Evolutionary conservation across 2,113 vertebrate species (phyloP).

Genomic region (Marcusenius ussheri): DNA sequence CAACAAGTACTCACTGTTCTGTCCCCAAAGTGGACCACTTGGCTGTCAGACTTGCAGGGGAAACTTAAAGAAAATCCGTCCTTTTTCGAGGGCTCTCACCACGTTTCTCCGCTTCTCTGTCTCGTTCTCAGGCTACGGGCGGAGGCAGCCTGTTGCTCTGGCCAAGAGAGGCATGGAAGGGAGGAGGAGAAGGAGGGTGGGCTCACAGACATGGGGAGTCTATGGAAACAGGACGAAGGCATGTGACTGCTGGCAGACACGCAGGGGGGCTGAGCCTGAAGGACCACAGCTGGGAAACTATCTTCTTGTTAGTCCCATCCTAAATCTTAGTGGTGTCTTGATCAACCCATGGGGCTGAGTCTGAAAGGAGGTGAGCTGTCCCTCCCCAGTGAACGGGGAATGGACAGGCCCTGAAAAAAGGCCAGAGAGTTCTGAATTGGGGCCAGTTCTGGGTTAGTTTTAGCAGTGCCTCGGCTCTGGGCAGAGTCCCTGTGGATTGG

Average conservation of each 20-base stretch:
- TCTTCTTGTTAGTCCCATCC: not conserved
- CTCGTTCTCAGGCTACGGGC: constrained; percentile 22
- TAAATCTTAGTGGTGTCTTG: not conserved
- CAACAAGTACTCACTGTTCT: constrained; percentile 47
- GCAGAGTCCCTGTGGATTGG: not conserved
- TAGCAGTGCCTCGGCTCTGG: not conserved
- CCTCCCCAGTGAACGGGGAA: not conserved
- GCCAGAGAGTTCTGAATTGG: not conserved
- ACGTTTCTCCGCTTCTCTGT: constrained; percentile 1
- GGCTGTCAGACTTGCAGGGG: constrained; percentile 15
- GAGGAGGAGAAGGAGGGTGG: constrained; percentile 25
- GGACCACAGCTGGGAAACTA: not conserved
- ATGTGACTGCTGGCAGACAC: constrained; percentile 34
- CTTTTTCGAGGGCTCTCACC: not conserved
- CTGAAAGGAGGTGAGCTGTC: not conserved
- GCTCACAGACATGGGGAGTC: constrained; percentile 7
- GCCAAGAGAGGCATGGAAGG: constrained; percentile 36
- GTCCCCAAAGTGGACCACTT: constrained; percentile 14
- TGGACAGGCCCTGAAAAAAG: not conserved
- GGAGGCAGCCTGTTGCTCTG: not conserved
- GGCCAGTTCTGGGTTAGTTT: constrained; percentile 15
- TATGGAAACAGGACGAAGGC: constrained; percentile 43
- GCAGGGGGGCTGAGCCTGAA: not conserved
- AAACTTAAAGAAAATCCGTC: not conserved
- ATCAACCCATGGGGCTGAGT: not conserved